A percentile compares a stretch with the other conserved stretches of the same genome.
Evolutionary conservation across 2,113 vertebrate species (phyloP).

Genomic region (Clarias macrocephalus): DNA sequence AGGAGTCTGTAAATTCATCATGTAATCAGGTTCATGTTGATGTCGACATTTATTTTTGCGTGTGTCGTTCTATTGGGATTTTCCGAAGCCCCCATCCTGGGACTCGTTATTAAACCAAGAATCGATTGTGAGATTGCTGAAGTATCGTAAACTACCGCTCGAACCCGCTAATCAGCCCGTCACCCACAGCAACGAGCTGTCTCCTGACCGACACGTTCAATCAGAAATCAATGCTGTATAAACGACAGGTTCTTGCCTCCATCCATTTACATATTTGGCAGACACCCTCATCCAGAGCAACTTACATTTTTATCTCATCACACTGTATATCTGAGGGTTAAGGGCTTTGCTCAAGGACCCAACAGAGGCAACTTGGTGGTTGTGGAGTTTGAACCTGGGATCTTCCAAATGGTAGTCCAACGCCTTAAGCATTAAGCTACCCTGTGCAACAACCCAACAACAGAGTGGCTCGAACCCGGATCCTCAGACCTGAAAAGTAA

Average conservation of each 20-base stretch:
- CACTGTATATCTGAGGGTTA: no score
- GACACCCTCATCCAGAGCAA: no score
- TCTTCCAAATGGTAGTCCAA: no score
- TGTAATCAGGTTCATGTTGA: neutral
- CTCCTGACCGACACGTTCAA: slow-evolving; percentile 21
- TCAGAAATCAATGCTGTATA: slow-evolving; percentile 58
- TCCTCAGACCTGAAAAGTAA: no score
- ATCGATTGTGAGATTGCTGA: neutral
- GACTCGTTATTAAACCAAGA: neutral
- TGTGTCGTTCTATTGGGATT: neutral
- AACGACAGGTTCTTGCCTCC: slow-evolving; percentile 44
- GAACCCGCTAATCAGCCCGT: neutral
- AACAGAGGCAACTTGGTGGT: no score
- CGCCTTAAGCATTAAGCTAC: no score
- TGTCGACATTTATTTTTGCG: no score
- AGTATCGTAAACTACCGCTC: neutral
- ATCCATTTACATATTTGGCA: neutral
- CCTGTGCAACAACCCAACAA: no score
- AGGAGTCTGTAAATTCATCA: neutral
- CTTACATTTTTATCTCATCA: no score
- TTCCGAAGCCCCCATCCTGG: neutral
- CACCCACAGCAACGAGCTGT: slow-evolving; percentile 9
- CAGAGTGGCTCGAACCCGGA: no score
- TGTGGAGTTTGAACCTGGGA: no score
- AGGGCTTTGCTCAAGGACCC: no score